These are phyloP conservation scores for Metopia argyrocephala DNA, from an alignment of 2,888 invertebrate species.

Conservation along the genomic window DNA sequence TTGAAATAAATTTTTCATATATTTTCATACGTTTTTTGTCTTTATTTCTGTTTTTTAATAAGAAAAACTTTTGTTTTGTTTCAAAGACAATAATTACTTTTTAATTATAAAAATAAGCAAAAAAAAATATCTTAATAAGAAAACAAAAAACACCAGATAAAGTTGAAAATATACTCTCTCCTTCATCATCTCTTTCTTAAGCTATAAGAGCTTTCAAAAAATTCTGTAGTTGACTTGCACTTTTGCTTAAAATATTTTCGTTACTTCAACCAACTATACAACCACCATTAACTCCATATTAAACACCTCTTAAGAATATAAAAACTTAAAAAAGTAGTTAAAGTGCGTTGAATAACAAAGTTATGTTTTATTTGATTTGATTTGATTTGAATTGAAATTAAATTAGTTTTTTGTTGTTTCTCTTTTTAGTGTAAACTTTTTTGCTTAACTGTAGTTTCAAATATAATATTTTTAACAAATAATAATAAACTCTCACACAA, in stretches of 20 bases:
- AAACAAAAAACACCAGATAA: constrained; percentile 63
- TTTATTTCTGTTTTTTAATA: not conserved
- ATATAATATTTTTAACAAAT: not conserved
- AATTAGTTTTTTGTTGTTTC: not conserved
- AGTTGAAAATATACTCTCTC: constrained; percentile 68
- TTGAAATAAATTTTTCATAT: not conserved
- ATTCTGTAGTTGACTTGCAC: not conserved
- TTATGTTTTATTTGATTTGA: not conserved
- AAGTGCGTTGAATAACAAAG: not conserved
- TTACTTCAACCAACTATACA: too few species aligned
- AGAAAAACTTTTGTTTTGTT: not conserved
- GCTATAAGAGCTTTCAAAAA: not conserved
- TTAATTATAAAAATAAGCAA: constrained; percentile 3
- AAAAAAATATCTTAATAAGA: not conserved
- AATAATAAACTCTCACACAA: not conserved
- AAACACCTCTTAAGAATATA: too few species aligned
- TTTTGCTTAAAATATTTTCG: not conserved
- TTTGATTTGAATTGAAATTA: too few species aligned
- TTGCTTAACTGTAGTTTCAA: not conserved
- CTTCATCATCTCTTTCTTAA: constrained; percentile 23
- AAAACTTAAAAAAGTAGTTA: too few species aligned
- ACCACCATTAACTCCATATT: too few species aligned
- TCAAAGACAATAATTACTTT: not conserved
- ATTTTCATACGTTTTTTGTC: not conserved
- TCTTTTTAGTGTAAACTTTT: not conserved